Conservation (phyloP, 1,140 invertebrate genomes). For the Drosophila persimilis region DNA sequence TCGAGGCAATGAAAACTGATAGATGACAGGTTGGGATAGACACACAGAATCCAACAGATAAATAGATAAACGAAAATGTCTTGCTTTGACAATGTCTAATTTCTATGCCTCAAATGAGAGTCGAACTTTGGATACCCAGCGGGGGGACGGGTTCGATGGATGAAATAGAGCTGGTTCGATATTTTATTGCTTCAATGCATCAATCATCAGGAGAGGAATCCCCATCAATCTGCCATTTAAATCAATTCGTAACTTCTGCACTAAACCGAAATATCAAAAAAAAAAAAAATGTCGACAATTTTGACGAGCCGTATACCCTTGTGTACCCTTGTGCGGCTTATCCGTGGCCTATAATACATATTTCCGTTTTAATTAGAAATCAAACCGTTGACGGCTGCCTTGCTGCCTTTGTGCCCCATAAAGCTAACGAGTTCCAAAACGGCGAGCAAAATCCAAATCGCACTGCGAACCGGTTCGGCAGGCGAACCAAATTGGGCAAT, state of each 20-base stretch:
- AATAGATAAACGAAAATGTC: constrained; percentile 2
- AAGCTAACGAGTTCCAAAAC: constrained; percentile 40
- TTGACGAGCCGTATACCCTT: neutral
- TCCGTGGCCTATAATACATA: constrained; percentile 40
- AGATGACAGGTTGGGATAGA: constrained; percentile 8
- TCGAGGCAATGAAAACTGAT: constrained; percentile 17
- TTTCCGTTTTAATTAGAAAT: constrained; percentile 76
- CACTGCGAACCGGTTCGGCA: constrained; percentile 57
- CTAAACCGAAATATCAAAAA: neutral
- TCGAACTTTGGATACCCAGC: neutral
- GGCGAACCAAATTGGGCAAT: constrained; percentile 70
- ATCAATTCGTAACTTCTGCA: neutral
- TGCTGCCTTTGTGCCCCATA: constrained; percentile 43
- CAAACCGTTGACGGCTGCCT: constrained; percentile 9
- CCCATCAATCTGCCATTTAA: constrained; percentile 26
- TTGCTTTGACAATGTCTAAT: neutral
- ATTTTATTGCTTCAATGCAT: constrained; percentile 14
- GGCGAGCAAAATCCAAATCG: constrained; percentile 16
- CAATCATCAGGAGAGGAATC: constrained; percentile 15
- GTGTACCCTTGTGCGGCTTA: neutral
- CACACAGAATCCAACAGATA: constrained; percentile 5
- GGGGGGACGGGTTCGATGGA: neutral
- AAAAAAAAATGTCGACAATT: constrained; percentile 9
- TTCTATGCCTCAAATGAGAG: no score
- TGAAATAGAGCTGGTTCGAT: no score